Conservation (phyloP, 2,113 vertebrate species). For the Muntiacus muntjak region DNA sequence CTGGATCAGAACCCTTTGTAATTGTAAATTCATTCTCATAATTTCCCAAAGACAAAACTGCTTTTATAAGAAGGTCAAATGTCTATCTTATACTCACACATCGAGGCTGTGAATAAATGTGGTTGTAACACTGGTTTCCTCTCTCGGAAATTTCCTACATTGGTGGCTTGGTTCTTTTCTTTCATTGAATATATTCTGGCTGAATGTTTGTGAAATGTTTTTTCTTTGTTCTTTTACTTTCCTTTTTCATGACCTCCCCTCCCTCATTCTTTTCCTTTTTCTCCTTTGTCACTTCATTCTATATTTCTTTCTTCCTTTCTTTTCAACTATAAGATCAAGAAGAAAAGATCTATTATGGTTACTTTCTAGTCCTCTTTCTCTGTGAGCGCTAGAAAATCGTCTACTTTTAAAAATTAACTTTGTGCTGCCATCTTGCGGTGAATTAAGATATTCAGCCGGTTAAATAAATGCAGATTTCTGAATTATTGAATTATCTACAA, state of each 20-base stretch:
- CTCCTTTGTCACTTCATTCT: background rate
- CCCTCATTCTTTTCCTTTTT: background rate
- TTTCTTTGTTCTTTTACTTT: constrained; percentile 34
- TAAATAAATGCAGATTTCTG: background rate
- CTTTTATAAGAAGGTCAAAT: constrained; percentile 61
- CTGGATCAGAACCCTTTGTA: background rate
- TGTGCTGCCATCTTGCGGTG: constrained; percentile 77
- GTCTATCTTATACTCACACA: constrained; percentile 40
- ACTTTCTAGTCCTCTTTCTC: background rate
- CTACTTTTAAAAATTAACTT: constrained; percentile 39
- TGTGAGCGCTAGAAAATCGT: background rate
- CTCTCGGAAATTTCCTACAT: constrained; percentile 52
- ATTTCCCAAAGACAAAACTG: constrained; percentile 43
- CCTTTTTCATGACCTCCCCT: background rate
- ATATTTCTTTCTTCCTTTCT: background rate
- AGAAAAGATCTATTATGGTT: background rate
- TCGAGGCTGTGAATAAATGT: constrained; percentile 39
- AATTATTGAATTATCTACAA: background rate
- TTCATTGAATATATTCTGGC: background rate
- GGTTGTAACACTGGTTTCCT: constrained; percentile 52
- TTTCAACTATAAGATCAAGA: background rate
- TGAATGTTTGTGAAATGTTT: background rate
- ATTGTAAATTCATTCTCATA: constrained; percentile 28
- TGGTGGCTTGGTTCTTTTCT: background rate
- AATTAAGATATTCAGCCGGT: background rate